Percentiles rank a stretch among this genome's conserved stretches.
These are phyloP conservation scores for Tinea semifulvella DNA, from an alignment of 2,888 invertebrate species.

Conservation along the genomic window DNA sequence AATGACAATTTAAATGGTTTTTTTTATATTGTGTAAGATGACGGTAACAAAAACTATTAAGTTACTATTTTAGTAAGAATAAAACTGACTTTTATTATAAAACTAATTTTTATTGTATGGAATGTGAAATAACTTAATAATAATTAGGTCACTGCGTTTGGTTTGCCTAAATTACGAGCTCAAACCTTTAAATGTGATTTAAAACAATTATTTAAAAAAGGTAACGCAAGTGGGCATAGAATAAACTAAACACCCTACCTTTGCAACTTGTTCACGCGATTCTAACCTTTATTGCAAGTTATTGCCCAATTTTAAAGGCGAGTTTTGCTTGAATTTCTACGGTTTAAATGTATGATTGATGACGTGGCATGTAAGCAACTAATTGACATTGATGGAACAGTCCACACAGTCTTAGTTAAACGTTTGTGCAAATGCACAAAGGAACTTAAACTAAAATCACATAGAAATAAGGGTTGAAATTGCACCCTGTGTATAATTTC, in stretches of 20 bases:
- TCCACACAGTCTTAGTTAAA: slow-evolving; percentile 14
- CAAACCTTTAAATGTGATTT: too few species aligned
- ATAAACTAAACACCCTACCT: slow-evolving; percentile 6
- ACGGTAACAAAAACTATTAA: too few species aligned
- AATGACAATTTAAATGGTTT: too few species aligned
- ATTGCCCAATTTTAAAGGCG: background rate
- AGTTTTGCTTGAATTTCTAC: background rate
- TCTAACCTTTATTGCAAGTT: background rate
- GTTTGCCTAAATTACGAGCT: too few species aligned
- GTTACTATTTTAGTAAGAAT: too few species aligned
- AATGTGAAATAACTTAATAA: too few species aligned
- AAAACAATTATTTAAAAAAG: too few species aligned
- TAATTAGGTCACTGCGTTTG: too few species aligned
- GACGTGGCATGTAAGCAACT: slow-evolving; percentile 53
- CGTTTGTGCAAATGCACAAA: background rate
- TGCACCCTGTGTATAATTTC: background rate
- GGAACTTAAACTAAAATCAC: background rate
- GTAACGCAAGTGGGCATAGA: background rate
- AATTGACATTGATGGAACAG: slow-evolving; percentile 67
- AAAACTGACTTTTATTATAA: too few species aligned
- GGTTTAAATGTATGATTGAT: slow-evolving; percentile 45
- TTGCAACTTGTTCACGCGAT: background rate
- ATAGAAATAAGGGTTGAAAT: background rate
- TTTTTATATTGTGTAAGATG: too few species aligned
- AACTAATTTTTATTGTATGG: too few species aligned